These are phyloP conservation scores for Orchesella flavescens DNA, from an alignment of 2,888 invertebrate genomes.

Conservation along the genomic window DNA sequence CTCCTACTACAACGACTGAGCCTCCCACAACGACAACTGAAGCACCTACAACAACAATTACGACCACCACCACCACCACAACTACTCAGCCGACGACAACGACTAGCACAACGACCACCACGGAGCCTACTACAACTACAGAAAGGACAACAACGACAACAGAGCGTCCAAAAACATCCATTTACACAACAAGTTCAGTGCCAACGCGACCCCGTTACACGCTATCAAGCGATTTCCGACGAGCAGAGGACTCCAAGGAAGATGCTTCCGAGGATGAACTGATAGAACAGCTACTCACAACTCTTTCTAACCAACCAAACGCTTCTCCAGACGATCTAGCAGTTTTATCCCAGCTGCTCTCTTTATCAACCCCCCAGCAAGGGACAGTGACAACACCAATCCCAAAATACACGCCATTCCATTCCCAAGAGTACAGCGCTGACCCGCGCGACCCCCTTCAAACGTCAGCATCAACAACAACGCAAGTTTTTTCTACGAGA, in stretches of 20 bases:
- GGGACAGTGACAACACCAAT: not conserved
- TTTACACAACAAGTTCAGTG: not conserved
- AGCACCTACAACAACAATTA: not conserved
- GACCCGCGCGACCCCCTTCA: not conserved
- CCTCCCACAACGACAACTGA: conserved; percentile 8
- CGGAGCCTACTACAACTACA: not conserved
- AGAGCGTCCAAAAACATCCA: not conserved
- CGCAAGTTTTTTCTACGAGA: conserved; percentile 20
- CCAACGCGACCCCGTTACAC: too few relatives aligned
- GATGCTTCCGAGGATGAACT: not conserved
- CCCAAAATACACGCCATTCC: not conserved
- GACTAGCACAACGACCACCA: not conserved
- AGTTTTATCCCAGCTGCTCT: not conserved
- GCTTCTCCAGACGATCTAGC: not conserved
- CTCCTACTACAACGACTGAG: conserved; percentile 2
- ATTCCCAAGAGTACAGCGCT: not conserved
- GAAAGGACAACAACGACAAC: not conserved
- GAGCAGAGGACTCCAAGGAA: too few relatives aligned
- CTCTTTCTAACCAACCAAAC: not conserved
- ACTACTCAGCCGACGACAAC: not conserved
- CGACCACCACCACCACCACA: conserved; percentile 11
- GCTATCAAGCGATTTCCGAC: too few relatives aligned
- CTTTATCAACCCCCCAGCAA: not conserved
- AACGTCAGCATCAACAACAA: conserved; percentile 36
- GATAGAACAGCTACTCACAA: not conserved